Evolutionary conservation across 2,797 vertebrate genomes (phyloP), one percentile per base, ranked within the genome.

Genomic region (Taeniopygia guttata): DNA sequence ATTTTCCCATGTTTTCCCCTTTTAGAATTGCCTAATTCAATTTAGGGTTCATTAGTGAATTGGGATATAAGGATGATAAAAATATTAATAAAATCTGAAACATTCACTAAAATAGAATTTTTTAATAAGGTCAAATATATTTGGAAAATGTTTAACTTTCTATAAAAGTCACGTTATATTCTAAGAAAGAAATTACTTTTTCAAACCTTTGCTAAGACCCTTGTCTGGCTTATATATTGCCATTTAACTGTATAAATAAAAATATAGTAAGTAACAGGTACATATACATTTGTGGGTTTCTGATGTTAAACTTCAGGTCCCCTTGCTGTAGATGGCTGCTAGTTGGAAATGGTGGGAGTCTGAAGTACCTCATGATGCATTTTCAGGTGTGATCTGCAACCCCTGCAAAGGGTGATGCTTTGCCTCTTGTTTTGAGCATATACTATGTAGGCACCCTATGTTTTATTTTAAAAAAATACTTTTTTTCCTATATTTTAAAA

Each of bases 51-150:
- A 95, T 93, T 95, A 94, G 91, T 91, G 92, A 88, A 91, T 94
- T 96, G 95, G 93, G 93, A 94, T 84, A 84, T 73, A 80, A 77
- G 55, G 45, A 64, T 86, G 84, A 90, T 88, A 93, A 93, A 94
- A 90, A 81, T 59, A 84, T 91, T 93, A 87, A 91, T 88, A 85
- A 94, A 79, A 73, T 67, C 56, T 82, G 70, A 94, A 95, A 27
- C 80, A 59, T 76, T 91, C 19, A 46, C 85, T 84, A 74, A 94
- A 94, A 94, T 79, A 79, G 76, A 16, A 70, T 11, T 85, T 92
- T 96, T 93, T 92, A 95, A 95, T 91, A 93, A 93, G 95, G 94
- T 90, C 91, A 93, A 92, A 83, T 94, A 91, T 94, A 93, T 96
- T 90, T 94, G 76, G 87, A 82, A 94, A 88, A 73, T 46, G 46